phyloP scores from a whole-genome alignment of 92 coral and sea anemone genomes.

The Desmophyllum pertusum region DNA sequence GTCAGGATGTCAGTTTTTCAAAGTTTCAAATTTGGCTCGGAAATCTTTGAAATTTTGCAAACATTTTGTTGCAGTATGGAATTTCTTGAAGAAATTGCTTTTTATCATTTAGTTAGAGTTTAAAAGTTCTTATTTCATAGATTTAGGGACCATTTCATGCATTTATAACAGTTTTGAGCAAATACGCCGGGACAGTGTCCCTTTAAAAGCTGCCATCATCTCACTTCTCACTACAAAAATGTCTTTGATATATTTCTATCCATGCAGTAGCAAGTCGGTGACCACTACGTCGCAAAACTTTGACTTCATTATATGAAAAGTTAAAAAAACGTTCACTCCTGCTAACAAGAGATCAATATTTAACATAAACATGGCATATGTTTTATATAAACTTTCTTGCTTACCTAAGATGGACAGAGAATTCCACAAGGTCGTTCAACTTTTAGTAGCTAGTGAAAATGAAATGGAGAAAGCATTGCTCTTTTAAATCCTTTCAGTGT shows the following conservation, averaged over 20 bases:
- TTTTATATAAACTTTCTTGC: not conserved
- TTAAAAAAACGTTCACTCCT: not conserved
- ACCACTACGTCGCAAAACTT: not conserved
- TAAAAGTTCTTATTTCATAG: too few relatives aligned
- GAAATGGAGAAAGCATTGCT: not conserved
- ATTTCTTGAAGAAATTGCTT: too few relatives aligned
- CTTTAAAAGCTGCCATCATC: not conserved
- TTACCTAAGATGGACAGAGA: constrained; percentile 7
- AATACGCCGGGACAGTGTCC: too few relatives aligned
- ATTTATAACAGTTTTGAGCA: too few relatives aligned
- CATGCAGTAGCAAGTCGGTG: not conserved
- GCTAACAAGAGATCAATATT: not conserved
- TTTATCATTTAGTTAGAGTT: too few relatives aligned
- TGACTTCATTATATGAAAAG: not conserved
- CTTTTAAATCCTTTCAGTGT: not conserved
- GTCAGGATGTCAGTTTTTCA: too few relatives aligned
- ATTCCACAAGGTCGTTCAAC: not conserved
- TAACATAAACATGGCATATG: constrained; percentile 16
- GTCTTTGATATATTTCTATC: not conserved
- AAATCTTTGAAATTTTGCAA: too few relatives aligned
- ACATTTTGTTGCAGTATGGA: too few relatives aligned
- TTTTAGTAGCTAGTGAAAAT: not conserved
- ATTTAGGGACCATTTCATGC: too few relatives aligned
- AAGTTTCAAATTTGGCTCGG: too few relatives aligned
- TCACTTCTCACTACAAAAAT: not conserved